These are phyloP conservation scores for Carlito syrichta DNA, from an alignment of 2,113 vertebrate genomes.

Conservation along the genomic window DNA sequence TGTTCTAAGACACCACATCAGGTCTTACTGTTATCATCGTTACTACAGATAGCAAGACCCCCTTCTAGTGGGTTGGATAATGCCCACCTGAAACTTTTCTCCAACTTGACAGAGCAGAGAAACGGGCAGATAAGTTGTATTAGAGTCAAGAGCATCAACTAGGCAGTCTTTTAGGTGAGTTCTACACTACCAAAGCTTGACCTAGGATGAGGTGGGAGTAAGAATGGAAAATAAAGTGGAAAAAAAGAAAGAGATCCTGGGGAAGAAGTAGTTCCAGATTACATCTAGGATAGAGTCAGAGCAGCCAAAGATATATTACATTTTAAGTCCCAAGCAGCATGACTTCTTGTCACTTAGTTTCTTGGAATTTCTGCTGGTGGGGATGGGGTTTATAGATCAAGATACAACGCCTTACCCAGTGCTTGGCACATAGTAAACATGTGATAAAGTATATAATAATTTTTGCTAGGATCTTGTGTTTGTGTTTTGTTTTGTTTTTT, in stretches of 20 bases:
- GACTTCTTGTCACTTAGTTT: neutral
- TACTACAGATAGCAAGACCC: neutral
- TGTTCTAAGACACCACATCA: neutral
- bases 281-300: neutral
- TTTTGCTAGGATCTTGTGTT: neutral
- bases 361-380: neutral
- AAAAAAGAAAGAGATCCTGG: neutral
- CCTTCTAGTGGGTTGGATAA: neutral
- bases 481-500: conserved; percentile 24
- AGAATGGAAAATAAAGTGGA: neutral
- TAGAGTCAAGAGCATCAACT: neutral
- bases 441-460: neutral
- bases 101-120: neutral
- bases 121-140: neutral
- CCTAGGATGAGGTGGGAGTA: neutral
- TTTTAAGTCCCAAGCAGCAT: neutral
- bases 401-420: neutral
- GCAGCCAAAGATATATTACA: neutral
- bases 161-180: neutral
- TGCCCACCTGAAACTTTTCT: neutral
- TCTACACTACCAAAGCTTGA: neutral
- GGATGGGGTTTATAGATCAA: neutral
- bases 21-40: neutral
- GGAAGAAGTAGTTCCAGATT: neutral
- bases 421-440: neutral